A percentile compares a stretch with the other conserved stretches of the same genome.
These are phyloP conservation scores for Cyclopterus lumpus DNA, from an alignment of 2,797 vertebrate species.

Conservation along the genomic window DNA sequence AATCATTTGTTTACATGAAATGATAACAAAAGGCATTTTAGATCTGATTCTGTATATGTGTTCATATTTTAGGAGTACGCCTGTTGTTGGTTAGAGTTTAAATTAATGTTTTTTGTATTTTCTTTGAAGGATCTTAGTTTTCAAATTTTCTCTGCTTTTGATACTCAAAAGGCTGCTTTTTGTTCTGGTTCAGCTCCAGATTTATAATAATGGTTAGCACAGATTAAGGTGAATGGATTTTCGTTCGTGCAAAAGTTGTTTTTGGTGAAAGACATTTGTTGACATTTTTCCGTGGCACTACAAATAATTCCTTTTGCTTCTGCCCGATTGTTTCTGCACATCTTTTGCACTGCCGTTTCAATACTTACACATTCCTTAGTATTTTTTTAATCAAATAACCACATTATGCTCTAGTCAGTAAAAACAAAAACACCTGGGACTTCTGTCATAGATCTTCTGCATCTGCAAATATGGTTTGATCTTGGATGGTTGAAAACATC, in stretches of 20 bases:
- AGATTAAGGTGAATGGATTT: slow-evolving; percentile 45
- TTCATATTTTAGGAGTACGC: slow-evolving; percentile 62
- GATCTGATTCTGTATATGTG: slow-evolving; percentile 76
- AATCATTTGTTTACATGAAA: slow-evolving; percentile 76
- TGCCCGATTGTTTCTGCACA: slow-evolving; percentile 60
- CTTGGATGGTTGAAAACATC: slow-evolving; percentile 66
- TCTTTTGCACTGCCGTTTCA: slow-evolving; percentile 69
- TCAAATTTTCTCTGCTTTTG: slow-evolving; percentile 37
- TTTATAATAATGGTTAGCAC: slow-evolving; percentile 26
- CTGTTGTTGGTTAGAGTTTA: slow-evolving; percentile 57
- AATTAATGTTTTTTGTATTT: slow-evolving; percentile 58
- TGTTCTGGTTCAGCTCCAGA: slow-evolving; percentile 24
- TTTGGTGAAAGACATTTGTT: slow-evolving; percentile 46
- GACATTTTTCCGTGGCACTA: slow-evolving; percentile 47
- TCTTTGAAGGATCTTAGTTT: slow-evolving; percentile 49
- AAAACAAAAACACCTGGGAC: slow-evolving; percentile 56
- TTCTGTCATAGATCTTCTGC: slow-evolving; percentile 53
- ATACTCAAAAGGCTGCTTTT: slow-evolving; percentile 54
- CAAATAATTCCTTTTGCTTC: slow-evolving; percentile 48
- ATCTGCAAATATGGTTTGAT: slow-evolving; percentile 59
- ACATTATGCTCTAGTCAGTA: slow-evolving; percentile 46
- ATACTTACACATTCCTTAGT: slow-evolving; percentile 71
- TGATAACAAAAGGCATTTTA: slow-evolving; percentile 62
- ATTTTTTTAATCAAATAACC: slow-evolving; percentile 46
- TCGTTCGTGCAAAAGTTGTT: slow-evolving; percentile 46